Conservation (phyloP, 1,140 invertebrate genomes). For the Metopolophium dirhodum region DNA sequence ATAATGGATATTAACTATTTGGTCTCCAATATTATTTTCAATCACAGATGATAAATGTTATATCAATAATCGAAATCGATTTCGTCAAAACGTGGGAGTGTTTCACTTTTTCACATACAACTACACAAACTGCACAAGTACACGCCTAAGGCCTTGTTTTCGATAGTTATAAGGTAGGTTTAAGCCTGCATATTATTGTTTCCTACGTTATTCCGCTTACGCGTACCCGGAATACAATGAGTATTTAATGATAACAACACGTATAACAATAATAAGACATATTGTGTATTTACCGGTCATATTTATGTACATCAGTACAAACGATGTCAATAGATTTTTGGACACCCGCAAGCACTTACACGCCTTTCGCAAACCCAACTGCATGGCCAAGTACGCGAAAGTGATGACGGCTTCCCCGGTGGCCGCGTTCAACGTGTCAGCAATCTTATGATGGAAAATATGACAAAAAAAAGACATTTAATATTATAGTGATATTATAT, state of each 20-base stretch:
- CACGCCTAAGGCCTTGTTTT: too few relatives aligned
- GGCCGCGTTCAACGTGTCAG: neutral
- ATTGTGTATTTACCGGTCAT: neutral
- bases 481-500: neutral
- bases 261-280: neutral
- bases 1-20: too few relatives aligned
- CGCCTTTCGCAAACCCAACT: neutral
- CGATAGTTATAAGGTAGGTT: too few relatives aligned
- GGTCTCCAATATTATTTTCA: too few relatives aligned
- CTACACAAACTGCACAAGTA: too few relatives aligned
- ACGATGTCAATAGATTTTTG: neutral
- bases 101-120: too few relatives aligned
- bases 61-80: too few relatives aligned
- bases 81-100: too few relatives aligned
- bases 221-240: neutral
- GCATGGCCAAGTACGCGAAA: slow-evolving; percentile 57
- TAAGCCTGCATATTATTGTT: too few relatives aligned
- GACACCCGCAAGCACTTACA: neutral
- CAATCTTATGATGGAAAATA: neutral
- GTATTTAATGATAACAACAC: neutral
- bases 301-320: neutral
- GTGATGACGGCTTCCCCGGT: slow-evolving; percentile 4
- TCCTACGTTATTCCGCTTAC: too few relatives aligned
- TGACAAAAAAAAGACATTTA: neutral
- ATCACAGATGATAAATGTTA: too few relatives aligned